Evolutionary conservation across 2,888 invertebrate genomes (phyloP), one percentile per base, ranked within the genome.

Genomic region (Callinectes sapidus): DNA sequence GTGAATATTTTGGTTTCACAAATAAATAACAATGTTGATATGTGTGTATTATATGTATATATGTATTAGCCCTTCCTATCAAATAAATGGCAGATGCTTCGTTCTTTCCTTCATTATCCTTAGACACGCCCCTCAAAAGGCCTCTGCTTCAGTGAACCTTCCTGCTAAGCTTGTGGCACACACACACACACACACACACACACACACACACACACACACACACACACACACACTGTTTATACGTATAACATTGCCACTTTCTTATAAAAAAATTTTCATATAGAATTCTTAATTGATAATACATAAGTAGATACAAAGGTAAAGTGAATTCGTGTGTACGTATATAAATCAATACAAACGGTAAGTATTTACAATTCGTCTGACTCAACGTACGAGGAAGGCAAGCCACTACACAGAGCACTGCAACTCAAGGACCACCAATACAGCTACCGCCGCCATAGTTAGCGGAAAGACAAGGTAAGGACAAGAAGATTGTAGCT

Each of bases 31-130:
- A 90, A 92, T 92, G 92, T 92, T 92, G 92, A 92, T 92, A 92
- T 92, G 90, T 92, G 92, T 92, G 92, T 92, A 92, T 92, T 92
- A 92, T 92, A 92, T 92, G 92, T 92, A 90, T 92, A 92, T 92
- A 92, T 92, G 92, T 92, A 92, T 90, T 87, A 61, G 86, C 87
- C 92, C 92, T 92, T 90, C 92, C 92, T 71, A 87, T 92, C 90
- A 92, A 92, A 81, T 92, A 92, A 90, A 92, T 90, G 92, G 92
- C 90, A 90, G 92, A 90, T 71, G 90, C 92, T 92, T 90, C 90
- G 71, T 18, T 8, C 13, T 16, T 14, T 90, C 18, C 23, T 54
- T 90, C 8, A 32, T 10, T 81, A 35, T 81, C 35, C 81, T 81
- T 32, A 32, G 32, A 14, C 35, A 32, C 32, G 14, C 10, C 32